These are phyloP conservation scores for Amblyornis subalaris DNA, from an alignment of 2,113 vertebrate genomes.

Conservation along the genomic window DNA sequence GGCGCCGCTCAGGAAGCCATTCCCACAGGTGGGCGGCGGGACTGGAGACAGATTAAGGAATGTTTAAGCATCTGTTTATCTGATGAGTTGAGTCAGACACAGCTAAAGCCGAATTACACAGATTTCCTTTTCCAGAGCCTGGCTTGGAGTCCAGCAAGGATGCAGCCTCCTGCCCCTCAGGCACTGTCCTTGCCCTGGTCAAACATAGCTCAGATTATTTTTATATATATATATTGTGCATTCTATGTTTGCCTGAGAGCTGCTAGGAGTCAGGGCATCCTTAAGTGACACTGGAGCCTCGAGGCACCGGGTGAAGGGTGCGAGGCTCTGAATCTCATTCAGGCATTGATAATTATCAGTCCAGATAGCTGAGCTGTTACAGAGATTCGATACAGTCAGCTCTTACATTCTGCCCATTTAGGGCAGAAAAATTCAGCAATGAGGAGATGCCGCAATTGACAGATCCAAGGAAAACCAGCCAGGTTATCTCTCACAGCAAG, in stretches of 20 bases:
- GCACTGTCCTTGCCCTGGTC: background rate
- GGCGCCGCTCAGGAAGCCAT: fast-evolving
- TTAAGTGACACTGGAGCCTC: background rate
- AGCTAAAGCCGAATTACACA: background rate
- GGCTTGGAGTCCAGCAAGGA: background rate
- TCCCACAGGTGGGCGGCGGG: fast-evolving
- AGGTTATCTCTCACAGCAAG: background rate
- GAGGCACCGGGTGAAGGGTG: fast-evolving
- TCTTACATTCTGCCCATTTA: constrained; percentile 14
- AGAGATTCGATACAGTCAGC: background rate
- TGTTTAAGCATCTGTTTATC: background rate
- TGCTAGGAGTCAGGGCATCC: background rate
- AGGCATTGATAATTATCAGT: constrained; percentile 11
- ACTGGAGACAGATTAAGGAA: background rate
- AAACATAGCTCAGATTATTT: fast-evolving
- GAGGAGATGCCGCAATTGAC: background rate
- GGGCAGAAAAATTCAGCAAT: constrained; percentile 36
- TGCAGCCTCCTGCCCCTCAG: background rate
- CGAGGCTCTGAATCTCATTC: background rate
- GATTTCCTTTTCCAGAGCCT: background rate
- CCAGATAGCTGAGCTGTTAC: constrained; percentile 1
- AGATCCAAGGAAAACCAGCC: background rate
- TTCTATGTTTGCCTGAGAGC: background rate
- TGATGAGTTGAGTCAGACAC: background rate
- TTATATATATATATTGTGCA: background rate